Percentiles rank a stretch among this genome's conserved stretches.
Evolutionary conservation across 2,888 invertebrate species (phyloP).

Genomic region (Tenthredo scrophulariae): DNA sequence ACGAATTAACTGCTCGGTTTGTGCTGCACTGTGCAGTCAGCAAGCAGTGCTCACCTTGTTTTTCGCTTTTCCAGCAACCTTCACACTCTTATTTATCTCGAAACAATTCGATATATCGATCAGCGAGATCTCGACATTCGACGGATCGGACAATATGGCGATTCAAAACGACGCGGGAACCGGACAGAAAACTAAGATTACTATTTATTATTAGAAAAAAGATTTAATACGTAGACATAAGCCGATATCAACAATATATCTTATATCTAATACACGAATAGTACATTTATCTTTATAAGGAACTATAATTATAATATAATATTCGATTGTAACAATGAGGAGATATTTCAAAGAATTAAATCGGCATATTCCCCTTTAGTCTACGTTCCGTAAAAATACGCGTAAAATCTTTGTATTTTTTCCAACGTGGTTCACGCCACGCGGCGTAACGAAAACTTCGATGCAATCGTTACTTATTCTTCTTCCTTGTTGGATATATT

Average conservation of each 20-base stretch:
- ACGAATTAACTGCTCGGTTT: slow-evolving; percentile 23
- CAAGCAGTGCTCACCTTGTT: slow-evolving; percentile 41
- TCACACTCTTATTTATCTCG: slow-evolving; percentile 13
- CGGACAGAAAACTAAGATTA: not conserved
- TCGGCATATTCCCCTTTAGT: not conserved
- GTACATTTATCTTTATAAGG: not conserved
- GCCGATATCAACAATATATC: not conserved
- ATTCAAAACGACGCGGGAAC: slow-evolving; percentile 18
- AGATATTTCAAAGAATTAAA: not conserved
- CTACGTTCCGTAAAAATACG: too few species aligned
- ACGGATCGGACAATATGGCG: not conserved
- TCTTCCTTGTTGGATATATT: too few species aligned
- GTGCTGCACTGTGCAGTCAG: slow-evolving; percentile 25
- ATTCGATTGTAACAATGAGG: too few species aligned
- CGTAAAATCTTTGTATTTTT: too few species aligned
- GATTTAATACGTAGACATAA: not conserved
- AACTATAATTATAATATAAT: not conserved
- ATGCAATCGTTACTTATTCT: too few species aligned
- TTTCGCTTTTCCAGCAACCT: slow-evolving; percentile 31
- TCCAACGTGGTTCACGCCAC: not conserved
- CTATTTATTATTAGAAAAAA: not conserved
- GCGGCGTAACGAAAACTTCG: not conserved
- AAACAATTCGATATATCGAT: slow-evolving; percentile 2
- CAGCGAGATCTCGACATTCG: not conserved
- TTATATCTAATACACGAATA: not conserved